A percentile compares a stretch with the other conserved stretches of the same genome.
Conservation (phyloP, 2,888 invertebrate species). For the Pelosia muscerda region DNA sequence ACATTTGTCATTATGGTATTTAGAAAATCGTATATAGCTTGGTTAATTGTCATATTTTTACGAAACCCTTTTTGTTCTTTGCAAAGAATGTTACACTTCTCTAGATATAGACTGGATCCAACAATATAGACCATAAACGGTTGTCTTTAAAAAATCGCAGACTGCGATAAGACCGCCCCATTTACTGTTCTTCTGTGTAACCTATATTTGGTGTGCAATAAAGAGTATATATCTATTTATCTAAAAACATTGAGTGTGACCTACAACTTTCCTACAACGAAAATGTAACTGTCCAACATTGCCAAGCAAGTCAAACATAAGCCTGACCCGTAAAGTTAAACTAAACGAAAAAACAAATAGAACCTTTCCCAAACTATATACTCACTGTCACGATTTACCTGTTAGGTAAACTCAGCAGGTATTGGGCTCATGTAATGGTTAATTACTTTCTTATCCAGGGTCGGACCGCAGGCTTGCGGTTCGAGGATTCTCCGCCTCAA, state of each 20-base stretch:
- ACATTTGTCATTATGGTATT: no score
- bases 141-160: no score
- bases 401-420: conserved; percentile 22
- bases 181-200: neutral
- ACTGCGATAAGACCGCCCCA: no score
- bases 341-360: conserved; percentile 7
- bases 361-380: conserved; percentile 8
- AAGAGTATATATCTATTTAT: no score
- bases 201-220: neutral
- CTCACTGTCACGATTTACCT: conserved; percentile 23
- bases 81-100: no score
- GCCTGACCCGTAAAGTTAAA: neutral
- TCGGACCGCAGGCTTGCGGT: conserved; percentile 34
- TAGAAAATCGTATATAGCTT: no score
- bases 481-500: conserved; percentile 36
- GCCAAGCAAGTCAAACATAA: neutral
- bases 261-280: neutral
- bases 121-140: no score
- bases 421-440: conserved; percentile 46
- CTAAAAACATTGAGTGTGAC: neutral
- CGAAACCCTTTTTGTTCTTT: no score
- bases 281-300: neutral
- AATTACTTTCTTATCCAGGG: conserved; percentile 57
- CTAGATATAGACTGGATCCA: no score
- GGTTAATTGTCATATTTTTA: no score